Evolutionary conservation across 2,888 invertebrate genomes (phyloP), one percentile per base, ranked within the genome.

Genomic region (Acrobasis consociella): DNA sequence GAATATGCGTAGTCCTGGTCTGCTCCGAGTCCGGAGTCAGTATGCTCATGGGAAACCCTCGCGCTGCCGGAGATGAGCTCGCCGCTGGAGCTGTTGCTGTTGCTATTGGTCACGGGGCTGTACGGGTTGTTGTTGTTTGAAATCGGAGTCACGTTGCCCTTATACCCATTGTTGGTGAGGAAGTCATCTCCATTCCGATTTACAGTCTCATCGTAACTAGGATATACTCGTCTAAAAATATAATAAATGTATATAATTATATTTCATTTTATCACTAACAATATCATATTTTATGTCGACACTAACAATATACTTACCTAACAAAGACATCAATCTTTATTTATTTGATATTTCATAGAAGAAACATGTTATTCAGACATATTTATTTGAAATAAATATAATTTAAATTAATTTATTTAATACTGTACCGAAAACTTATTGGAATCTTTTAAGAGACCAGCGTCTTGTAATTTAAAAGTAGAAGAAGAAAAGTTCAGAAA

Each of bases 1-100:
- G 94, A 94, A 83, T 95, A 95, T 49, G 95, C 94, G 80, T 95
- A 95, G 74, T 96, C 96, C 82, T 96, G 96, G 83, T 96, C 96
- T 16, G 95, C 95, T 55, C 96, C 96, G 7, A 96, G 87, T 0
- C 96, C 96, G 0, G 96, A 96, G 82, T 96, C 96, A 0, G 96
- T 96, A 75, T 96, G 96, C 74, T 96, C 96, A 71, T 96, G 96
- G 37, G 95, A 95, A 46, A 95, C 94, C 67, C 95, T 83, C 15
- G 93, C 86, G 68, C 92, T 93, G 49, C 91, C 91, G 13, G 89
- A 84, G 66, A 93, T 93, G 63, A 93, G 81, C 70, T 93, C 93
- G 13, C 93, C 93, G 64, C 93, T 93, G 49, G 93, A 93, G 68
- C 93, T 93, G 73, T 93, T 93, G 70, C 93, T 93, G 76, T 91